Base-by-base conservation (phyloP, 1,140 invertebrate species). In the Leptestheria dahalacensis region DNA sequence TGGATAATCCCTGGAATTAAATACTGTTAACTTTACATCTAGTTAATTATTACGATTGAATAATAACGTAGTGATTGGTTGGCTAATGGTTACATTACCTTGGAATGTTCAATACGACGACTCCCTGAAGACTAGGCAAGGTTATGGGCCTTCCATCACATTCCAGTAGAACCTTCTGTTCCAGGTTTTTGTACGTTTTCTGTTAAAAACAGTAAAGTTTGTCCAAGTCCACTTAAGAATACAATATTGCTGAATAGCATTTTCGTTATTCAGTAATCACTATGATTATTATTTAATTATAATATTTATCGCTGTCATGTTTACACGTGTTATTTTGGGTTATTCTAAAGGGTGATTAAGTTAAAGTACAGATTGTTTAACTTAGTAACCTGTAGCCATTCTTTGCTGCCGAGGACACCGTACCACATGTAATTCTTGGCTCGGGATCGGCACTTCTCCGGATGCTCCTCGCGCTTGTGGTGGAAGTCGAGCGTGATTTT, bases 401-500 rank as follows among this genome's bases (percentile, higher is more conserved):
- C 90, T 73, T 93, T 94, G 1, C 90, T 91, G 1, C 92, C 93
- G 6, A 97, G 75, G 0, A 97, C 91, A 0, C 93, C 92, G 68
- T 97, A 82, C 77, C 77, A 78, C 77, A 80, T 77, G 65, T 95
- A 91, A 72, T 97, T 97, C 66, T 91, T 87, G 0, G 92, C 93
- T 49, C 94, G 77, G 1, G 85, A 93, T 61, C 89, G 77, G 74
- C 92, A 98, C 71, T 97, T 97, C 69, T 97, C 91, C 1, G 95
- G 95, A 74, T 98, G 93, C 70, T 97, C 93, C 70, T 98, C 94
- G 26, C 94, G 77, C 71, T 96, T 96, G 67, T 93, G 91, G 73
- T 99, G 95, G 71, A 99, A 98, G 68, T 97, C 93, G 10, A 98
- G 72, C 11, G 91, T 92, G 25, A 99, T 97, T 73, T 99, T 97